These are phyloP conservation scores for Acleris laterana DNA, from an alignment of 2,888 invertebrate genomes.

Conservation along the genomic window DNA sequence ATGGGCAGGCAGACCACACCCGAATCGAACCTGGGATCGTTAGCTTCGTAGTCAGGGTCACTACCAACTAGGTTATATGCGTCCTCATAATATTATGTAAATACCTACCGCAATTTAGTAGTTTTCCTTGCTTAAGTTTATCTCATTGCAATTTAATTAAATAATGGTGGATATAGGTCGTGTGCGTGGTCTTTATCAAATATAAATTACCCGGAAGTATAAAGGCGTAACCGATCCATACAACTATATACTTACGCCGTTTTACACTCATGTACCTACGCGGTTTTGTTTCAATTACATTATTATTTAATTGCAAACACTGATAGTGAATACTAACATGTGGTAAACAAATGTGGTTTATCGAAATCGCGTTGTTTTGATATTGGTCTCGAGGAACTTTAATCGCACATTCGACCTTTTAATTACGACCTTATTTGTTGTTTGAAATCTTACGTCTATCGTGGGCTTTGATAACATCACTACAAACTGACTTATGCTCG, in stretches of 20 bases:
- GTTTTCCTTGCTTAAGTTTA: conserved; percentile 30
- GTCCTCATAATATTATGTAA: neutral
- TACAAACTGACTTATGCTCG: too few relatives aligned
- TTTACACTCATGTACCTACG: neutral
- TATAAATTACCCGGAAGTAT: neutral
- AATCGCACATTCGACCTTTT: conserved; percentile 22
- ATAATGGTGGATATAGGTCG: conserved; percentile 33
- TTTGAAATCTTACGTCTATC: too few relatives aligned
- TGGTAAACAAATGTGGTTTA: conserved; percentile 32
- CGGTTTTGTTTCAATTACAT: conserved; percentile 13
- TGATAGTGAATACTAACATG: conserved; percentile 20
- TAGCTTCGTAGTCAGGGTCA: too few relatives aligned
- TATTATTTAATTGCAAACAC: conserved; percentile 26
- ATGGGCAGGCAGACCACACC: too few relatives aligned
- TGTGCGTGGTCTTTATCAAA: conserved; percentile 16
- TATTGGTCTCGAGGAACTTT: conserved; percentile 19
- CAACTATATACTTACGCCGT: neutral
- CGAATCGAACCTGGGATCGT: too few relatives aligned
- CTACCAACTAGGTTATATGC: too few relatives aligned
- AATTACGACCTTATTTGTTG: conserved; percentile 6
- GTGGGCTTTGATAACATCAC: too few relatives aligned
- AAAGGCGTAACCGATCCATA: conserved; percentile 3
- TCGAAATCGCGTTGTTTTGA: conserved; percentile 33
- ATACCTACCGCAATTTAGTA: conserved; percentile 14
- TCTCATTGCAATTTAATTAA: conserved; percentile 30